phyloP scores from a whole-genome alignment of 2,888 invertebrate genomes.

The Caenorhabditis wallacei region DNA sequence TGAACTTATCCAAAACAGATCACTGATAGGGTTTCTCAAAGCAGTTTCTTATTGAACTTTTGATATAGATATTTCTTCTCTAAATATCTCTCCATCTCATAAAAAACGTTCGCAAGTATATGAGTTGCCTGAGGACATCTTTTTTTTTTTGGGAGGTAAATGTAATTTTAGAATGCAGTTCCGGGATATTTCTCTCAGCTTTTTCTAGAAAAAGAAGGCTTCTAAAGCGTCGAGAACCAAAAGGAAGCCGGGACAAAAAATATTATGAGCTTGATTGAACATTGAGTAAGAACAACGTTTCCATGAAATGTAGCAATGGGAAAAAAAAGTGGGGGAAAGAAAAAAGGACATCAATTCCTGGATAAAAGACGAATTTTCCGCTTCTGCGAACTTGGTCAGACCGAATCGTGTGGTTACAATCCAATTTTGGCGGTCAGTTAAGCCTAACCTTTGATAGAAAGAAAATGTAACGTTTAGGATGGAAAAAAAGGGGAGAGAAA shows the following conservation, averaged over 20 bases:
- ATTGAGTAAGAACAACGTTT: constrained; percentile 33
- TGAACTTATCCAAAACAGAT: not conserved
- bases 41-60: not conserved
- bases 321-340: constrained; percentile 9
- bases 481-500: not conserved
- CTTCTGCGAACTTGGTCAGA: constrained; percentile 38
- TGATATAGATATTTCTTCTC: no score
- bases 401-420: constrained; percentile 41
- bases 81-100: no score
- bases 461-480: constrained; percentile 31
- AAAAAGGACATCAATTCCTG: constrained; percentile 40
- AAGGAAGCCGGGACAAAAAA: constrained; percentile 1
- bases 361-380: constrained; percentile 50
- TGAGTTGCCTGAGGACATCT: constrained; percentile 19
- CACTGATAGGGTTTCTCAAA: not conserved
- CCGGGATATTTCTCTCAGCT: not conserved
- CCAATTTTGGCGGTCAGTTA: constrained; percentile 46
- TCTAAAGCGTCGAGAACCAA: constrained; percentile 9
- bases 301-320: not conserved
- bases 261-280: constrained; percentile 39
- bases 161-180: constrained; percentile 12
- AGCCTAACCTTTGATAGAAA: constrained; percentile 51
- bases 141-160: constrained; percentile 10
- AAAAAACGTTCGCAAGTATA: constrained; percentile 15
- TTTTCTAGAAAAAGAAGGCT: not conserved